Conservation (phyloP, 2,113 vertebrate species). For the Rhynchopsitta pachyrhyncha region DNA sequence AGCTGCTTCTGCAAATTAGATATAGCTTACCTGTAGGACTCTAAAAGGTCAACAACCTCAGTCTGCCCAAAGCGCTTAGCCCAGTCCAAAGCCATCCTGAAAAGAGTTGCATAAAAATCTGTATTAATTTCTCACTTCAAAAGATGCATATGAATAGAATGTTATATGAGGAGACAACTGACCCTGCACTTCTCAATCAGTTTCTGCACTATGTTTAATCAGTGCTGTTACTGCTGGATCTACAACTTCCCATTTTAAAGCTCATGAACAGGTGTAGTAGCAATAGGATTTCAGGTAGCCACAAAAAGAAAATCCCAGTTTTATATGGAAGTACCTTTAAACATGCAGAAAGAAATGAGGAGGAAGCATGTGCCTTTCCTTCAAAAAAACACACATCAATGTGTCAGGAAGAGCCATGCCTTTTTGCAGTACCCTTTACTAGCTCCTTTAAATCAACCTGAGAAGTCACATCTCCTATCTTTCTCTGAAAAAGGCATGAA, state of each 20-base stretch:
- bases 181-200: neutral
- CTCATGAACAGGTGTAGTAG: neutral
- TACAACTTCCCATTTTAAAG: neutral
- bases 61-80: constrained; percentile 87
- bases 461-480: rapidly evolving
- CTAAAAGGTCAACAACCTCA: constrained; percentile 87
- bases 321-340: neutral
- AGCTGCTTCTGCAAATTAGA: neutral
- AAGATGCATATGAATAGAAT: neutral
- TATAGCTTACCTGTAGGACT: constrained; percentile 84
- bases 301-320: neutral
- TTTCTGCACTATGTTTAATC: neutral
- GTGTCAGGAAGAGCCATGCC: neutral
- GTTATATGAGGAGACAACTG: rapidly evolving
- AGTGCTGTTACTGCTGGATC: neutral
- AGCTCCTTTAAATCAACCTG: neutral
- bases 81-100: constrained; percentile 93
- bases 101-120: constrained; percentile 40
- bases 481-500: neutral
- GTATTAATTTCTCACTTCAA: neutral
- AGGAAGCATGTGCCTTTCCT: neutral
- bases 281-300: neutral
- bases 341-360: neutral
- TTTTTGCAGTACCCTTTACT: neutral
- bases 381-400: neutral